A percentile compares a stretch with the other conserved stretches of the same genome.
phyloP scores from a whole-genome alignment of 2,113 vertebrate species.

The Peromyscus leucopus region DNA sequence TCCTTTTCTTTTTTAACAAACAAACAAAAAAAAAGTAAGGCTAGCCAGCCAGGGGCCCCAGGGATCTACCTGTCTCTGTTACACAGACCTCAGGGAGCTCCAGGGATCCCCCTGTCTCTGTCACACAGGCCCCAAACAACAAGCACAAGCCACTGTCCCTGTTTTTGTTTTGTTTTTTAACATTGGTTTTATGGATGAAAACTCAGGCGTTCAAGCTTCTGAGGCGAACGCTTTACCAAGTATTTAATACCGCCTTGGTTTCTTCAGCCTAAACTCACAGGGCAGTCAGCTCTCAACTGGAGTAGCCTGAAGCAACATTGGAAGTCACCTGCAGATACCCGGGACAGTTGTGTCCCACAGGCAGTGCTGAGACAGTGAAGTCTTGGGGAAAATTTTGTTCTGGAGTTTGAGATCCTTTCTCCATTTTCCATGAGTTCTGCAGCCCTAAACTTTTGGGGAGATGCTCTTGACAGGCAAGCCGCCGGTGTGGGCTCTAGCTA shows the following conservation, averaged over 20 bases:
- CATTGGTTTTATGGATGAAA: neutral
- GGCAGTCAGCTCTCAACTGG: neutral
- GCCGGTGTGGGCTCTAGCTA: neutral
- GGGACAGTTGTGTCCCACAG: neutral
- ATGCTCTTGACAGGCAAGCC: neutral
- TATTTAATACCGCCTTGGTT: no score
- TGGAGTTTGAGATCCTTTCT: neutral
- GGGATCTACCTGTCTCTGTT: neutral
- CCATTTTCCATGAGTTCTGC: neutral
- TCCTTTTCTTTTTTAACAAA: neutral
- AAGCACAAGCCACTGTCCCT: neutral
- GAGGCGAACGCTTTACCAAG: neutral
- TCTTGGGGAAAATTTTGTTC: neutral
- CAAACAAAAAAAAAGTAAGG: neutral
- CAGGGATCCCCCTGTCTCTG: neutral
- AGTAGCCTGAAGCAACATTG: neutral
- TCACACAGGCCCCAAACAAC: neutral
- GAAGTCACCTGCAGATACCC: neutral
- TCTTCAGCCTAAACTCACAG: neutral
- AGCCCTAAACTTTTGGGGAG: neutral
- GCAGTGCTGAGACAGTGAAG: neutral
- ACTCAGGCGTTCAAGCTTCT: neutral
- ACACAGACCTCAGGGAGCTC: neutral
- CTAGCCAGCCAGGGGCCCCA: neutral
- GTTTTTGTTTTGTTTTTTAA: no score